Evolutionary conservation across 2,888 invertebrate genomes (phyloP).

Genomic region (Zhengitettix transpicula): DNA sequence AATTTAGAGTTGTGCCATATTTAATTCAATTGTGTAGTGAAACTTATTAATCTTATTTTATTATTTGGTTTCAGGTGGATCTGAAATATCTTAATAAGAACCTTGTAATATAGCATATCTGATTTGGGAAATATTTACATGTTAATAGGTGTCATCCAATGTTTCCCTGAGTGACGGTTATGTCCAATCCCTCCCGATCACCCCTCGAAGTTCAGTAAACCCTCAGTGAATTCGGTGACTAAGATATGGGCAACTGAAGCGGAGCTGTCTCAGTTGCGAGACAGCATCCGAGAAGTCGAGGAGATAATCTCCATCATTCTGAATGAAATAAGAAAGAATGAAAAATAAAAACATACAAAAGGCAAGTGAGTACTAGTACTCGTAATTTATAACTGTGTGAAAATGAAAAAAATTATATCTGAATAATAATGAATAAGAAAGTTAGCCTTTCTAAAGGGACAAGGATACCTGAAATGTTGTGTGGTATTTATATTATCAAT

Average conservation of each 20-base stretch:
- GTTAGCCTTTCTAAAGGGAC: too few species aligned
- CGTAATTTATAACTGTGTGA: background rate
- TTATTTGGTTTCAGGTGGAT: too few species aligned
- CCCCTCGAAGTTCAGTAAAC: constrained; percentile 90
- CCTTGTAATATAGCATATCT: too few species aligned
- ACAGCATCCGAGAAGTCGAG: constrained; percentile 66
- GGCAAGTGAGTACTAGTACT: constrained; percentile 52
- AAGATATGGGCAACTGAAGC: constrained; percentile 62
- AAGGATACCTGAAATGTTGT: too few species aligned
- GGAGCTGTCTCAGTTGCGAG: constrained; percentile 54
- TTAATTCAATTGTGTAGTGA: too few species aligned
- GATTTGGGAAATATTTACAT: too few species aligned
- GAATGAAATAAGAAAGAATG: constrained; percentile 93
- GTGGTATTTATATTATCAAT: too few species aligned
- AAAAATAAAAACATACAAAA: constrained; percentile 95
- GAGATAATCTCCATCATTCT: constrained; percentile 73
- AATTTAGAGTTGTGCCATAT: too few species aligned
- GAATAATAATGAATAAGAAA: too few species aligned
- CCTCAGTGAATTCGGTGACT: constrained; percentile 64
- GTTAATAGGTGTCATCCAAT: constrained; percentile 63
- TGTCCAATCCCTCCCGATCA: constrained; percentile 86
- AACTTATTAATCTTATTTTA: too few species aligned
- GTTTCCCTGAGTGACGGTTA: constrained; percentile 99
- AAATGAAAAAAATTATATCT: too few species aligned
- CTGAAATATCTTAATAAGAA: too few species aligned